A percentile compares a stretch with the other conserved stretches of the same genome.
Evolutionary conservation across 1,140 invertebrate genomes (phyloP).

Genomic region (Tetragnatha versicolor): DNA sequence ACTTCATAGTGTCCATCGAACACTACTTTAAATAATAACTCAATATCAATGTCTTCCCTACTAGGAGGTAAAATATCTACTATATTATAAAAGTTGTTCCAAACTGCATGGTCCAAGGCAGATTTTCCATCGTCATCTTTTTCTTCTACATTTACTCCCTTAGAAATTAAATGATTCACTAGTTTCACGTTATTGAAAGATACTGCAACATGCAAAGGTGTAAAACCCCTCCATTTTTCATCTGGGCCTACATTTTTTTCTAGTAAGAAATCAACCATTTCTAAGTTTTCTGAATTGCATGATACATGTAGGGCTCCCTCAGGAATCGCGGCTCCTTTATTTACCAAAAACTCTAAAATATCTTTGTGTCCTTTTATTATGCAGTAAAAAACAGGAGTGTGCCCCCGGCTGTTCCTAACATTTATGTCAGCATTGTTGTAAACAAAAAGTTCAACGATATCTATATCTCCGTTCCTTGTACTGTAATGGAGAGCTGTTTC

Average conservation of each 20-base stretch:
- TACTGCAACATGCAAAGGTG: background rate
- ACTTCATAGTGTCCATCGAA: background rate
- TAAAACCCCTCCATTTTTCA: conserved; percentile 63
- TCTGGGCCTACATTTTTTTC: conserved; percentile 83
- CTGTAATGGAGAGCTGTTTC: background rate
- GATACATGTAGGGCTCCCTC: background rate
- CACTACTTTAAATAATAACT: background rate
- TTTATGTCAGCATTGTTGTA: background rate
- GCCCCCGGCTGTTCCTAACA: background rate
- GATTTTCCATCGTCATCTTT: too few species aligned
- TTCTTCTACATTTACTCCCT: too few species aligned
- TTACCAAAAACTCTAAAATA: background rate
- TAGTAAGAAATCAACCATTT: conserved; percentile 87
- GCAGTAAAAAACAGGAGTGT: background rate
- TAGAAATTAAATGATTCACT: background rate
- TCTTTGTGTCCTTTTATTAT: background rate
- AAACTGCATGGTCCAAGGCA: too few species aligned
- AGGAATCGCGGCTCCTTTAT: background rate
- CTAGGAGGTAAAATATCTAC: too few species aligned
- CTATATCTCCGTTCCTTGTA: background rate
- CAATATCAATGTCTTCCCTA: too few species aligned
- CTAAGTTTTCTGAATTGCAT: conserved; percentile 83
- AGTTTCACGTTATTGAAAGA: background rate
- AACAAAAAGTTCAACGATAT: background rate
- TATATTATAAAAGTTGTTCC: too few species aligned